phyloP scores from a whole-genome alignment of 2,888 invertebrate species.

The Zygaena filipendulae region DNA sequence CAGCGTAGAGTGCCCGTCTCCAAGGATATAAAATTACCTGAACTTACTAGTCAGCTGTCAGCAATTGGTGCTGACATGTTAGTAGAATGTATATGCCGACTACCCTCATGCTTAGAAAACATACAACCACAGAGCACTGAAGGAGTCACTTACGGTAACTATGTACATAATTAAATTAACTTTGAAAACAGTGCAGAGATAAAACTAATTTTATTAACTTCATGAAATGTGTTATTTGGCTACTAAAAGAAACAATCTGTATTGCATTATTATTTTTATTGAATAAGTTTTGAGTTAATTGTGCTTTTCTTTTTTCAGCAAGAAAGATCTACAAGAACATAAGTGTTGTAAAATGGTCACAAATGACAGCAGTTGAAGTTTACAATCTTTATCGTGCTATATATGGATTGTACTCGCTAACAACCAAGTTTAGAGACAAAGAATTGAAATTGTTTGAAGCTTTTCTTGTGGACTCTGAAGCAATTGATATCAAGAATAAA shows the following conservation, averaged over 20 bases:
- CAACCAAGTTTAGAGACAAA: slow-evolving; percentile 70
- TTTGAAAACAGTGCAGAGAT: too few species aligned
- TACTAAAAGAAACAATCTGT: too few species aligned
- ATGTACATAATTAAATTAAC: background rate
- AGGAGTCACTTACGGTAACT: slow-evolving; percentile 77
- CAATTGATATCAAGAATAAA: slow-evolving; percentile 23
- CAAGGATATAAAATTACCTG: slow-evolving; percentile 71
- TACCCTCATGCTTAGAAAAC: slow-evolving; percentile 69
- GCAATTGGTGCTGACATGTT: slow-evolving; percentile 76
- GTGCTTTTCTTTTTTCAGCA: slow-evolving; percentile 67
- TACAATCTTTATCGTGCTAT: slow-evolving; percentile 80
- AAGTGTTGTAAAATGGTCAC: slow-evolving; percentile 74
- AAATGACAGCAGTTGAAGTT: slow-evolving; percentile 71
- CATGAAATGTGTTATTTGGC: too few species aligned
- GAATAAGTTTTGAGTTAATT: too few species aligned
- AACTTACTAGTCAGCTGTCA: slow-evolving; percentile 73
- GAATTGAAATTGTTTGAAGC: slow-evolving; percentile 73
- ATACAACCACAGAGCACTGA: slow-evolving; percentile 70
- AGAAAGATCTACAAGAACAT: slow-evolving; percentile 75
- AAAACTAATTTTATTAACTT: too few species aligned
- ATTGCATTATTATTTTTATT: too few species aligned
- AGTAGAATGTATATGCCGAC: slow-evolving; percentile 66
- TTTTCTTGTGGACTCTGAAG: slow-evolving; percentile 29
- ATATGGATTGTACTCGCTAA: slow-evolving; percentile 70
- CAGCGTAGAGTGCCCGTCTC: slow-evolving; percentile 68